Base-by-base conservation (phyloP, 2,888 invertebrate species). In the Colletes collaris region DNA sequence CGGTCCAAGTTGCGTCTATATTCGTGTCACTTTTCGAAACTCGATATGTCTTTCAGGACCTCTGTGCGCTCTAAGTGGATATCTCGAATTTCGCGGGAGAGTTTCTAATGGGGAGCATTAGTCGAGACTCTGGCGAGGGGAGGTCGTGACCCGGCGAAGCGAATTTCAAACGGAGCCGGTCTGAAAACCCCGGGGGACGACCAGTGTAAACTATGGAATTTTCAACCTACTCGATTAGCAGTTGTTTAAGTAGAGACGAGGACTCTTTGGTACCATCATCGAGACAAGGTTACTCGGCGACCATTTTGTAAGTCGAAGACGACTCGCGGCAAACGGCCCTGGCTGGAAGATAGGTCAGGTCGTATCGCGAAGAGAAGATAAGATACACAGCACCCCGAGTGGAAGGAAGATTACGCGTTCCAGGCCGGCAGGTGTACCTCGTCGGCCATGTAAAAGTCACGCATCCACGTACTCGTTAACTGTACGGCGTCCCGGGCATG, bases 11-110 rank as follows among this genome's bases (percentile, higher is more conserved):
- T 37, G 19, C 27, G 49, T 72, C 53, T 66, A 11, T 64, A 46
- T 72, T 68, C 58, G 59, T 65, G 71, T 64, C 79, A 66, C 66
- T 79, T 74, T 79, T 81, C 79, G 69, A 79, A 79, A 79, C 79
- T 35, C 44, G 60, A 68, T 56, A 59, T 59, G 50, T 55, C 63
- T 76, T 67, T 52, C 65, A 49, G 60, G 55, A 69, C 59, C 55
- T 49, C 50, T 27, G 46, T 7, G 27, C 46, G 13, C 16, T 27
- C 19, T 27, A 53, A 62, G 70, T 40, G 55, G 56, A 70, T 16
- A 62, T 76, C 70, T 77, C 70, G 56, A 58, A 70, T 71, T 76
- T 76, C 77, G n/a, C 4, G 19, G 40, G 53, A 64, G 59, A 56
- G 65, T 65, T 62, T 64, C 74, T 64, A 76, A 74, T 40, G 56